These are phyloP conservation scores for Cyprinodon tularosa DNA, from an alignment of 2,113 vertebrate species.

Conservation along the genomic window DNA sequence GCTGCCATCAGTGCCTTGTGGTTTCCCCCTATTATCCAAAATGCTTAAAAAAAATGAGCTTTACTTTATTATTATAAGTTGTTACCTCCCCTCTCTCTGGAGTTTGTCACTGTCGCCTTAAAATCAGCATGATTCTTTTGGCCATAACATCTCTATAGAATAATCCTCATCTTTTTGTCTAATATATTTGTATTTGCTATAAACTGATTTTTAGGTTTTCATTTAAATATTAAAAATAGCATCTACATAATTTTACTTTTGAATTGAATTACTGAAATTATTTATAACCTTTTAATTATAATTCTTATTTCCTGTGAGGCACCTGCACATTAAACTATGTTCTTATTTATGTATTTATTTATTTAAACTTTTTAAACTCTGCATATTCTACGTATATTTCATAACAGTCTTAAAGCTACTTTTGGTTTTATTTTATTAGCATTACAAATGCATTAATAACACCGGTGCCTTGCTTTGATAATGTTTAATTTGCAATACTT, in stretches of 20 bases:
- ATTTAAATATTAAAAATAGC: background rate
- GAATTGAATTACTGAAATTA: background rate
- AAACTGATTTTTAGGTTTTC: background rate
- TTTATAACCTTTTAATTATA: fast-evolving
- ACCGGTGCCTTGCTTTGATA: background rate
- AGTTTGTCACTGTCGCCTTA: no score
- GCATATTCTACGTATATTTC: no score
- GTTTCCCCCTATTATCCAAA: no score
- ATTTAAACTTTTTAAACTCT: background rate
- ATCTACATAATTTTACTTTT: background rate
- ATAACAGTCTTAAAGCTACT: background rate
- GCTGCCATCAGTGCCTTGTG: no score
- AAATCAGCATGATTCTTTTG: no score
- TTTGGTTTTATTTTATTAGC: background rate
- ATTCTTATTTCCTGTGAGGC: background rate
- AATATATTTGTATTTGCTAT: background rate
- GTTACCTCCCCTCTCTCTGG: no score
- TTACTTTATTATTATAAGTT: no score
- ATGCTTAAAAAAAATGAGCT: no score
- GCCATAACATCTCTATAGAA: no score
- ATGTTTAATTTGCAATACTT: no score
- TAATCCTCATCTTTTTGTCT: no score
- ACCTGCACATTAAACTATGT: background rate
- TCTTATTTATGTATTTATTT: background rate
- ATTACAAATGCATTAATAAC: background rate